Conservation (phyloP, 2,888 invertebrate genomes). For the Apocheima hispidaria region DNA sequence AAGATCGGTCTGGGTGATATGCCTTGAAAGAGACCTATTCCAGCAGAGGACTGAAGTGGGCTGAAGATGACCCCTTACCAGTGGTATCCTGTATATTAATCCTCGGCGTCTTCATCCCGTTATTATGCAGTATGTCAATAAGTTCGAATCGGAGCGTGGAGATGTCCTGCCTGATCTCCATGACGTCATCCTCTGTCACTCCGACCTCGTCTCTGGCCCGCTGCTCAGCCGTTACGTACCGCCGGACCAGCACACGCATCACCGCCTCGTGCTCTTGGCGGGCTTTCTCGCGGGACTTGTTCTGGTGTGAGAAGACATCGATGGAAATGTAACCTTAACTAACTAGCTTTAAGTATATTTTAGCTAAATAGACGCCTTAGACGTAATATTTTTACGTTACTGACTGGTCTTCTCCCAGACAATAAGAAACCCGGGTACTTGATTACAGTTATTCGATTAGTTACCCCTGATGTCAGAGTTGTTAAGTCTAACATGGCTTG, state of each 20-base stretch:
- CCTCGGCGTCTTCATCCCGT: constrained; percentile 94
- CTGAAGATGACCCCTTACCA: constrained; percentile 66
- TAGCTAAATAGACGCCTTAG: no score
- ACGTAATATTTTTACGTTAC: no score
- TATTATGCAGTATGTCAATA: constrained; percentile 95
- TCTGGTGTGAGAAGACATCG: constrained; percentile 60
- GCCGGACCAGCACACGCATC: constrained; percentile 94
- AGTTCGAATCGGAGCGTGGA: constrained; percentile 97
- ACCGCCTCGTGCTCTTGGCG: constrained; percentile 92
- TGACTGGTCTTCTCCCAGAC: no score
- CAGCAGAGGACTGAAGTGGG: no score
- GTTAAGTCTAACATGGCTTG: no score
- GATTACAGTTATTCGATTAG: no score
- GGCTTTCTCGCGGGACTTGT: constrained; percentile 90
- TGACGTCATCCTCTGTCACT: constrained; percentile 98
- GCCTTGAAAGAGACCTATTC: no score
- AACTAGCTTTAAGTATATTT: no score
- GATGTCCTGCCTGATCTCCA: constrained; percentile 98
- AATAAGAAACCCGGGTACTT: no score
- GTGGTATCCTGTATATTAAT: constrained; percentile 89
- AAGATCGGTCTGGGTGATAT: no score
- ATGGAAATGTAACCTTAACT: no score
- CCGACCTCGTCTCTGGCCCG: constrained; percentile 95
- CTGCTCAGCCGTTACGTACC: constrained; percentile 96
- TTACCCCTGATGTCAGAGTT: no score